Evolutionary conservation across 2,113 vertebrate species (phyloP).

Genomic region (Accipiter virgatus): DNA sequence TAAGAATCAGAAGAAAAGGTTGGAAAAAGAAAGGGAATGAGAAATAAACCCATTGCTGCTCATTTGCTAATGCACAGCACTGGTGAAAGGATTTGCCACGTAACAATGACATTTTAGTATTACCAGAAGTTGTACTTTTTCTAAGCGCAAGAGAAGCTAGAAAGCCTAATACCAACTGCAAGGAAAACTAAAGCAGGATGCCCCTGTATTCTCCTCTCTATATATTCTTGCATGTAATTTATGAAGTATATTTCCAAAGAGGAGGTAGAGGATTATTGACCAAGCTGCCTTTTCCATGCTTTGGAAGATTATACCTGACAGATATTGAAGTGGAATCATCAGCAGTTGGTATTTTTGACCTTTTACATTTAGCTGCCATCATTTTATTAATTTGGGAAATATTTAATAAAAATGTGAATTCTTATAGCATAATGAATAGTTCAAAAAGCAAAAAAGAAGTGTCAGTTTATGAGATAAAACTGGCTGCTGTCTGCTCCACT

Average conservation of each 20-base stretch:
- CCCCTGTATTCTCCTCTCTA: neutral
- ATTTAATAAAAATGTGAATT: neutral
- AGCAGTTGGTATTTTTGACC: neutral
- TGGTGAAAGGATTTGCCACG: neutral
- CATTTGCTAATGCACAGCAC: neutral
- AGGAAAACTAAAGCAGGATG: neutral
- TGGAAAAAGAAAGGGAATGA: neutral
- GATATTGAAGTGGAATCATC: neutral
- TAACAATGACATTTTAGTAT: neutral
- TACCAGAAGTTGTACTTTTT: neutral
- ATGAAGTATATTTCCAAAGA: neutral
- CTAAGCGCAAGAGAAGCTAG: neutral
- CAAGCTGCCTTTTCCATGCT: neutral
- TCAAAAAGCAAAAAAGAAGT: neutral
- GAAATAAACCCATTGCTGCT: neutral
- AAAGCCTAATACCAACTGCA: fast-evolving
- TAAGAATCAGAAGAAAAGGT: neutral
- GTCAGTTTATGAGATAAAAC: neutral
- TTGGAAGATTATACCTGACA: neutral
- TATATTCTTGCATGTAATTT: neutral
- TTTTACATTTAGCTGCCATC: neutral
- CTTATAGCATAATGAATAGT: neutral
- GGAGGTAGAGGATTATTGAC: neutral
- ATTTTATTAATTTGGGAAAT: neutral
- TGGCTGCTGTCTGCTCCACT: neutral